phyloP scores from a whole-genome alignment of 1,140 invertebrate genomes.

The Laodelphax striatellus region DNA sequence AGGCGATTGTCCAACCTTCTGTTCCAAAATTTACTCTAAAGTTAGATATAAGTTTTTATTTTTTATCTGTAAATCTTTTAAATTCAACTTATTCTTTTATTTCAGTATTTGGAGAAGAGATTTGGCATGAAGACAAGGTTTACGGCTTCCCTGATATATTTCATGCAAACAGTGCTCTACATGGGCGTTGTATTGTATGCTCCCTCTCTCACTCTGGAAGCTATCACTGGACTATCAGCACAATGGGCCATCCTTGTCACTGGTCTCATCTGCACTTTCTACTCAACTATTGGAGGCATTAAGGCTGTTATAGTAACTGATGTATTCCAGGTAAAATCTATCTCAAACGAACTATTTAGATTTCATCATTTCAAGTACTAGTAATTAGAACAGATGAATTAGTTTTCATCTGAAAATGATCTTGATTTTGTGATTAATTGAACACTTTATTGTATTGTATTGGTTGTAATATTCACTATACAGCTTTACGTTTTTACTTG shows the following conservation, averaged over 20 bases:
- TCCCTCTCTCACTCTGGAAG: constrained; percentile 77
- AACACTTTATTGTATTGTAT: background rate
- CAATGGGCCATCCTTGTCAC: constrained; percentile 65
- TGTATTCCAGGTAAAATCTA: constrained; percentile 58
- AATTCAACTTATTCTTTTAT: background rate
- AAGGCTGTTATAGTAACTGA: constrained; percentile 81
- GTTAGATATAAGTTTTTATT: too few species aligned
- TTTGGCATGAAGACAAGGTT: constrained; percentile 48
- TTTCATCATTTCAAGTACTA: too few species aligned
- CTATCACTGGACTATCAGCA: constrained; percentile 66
- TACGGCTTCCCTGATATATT: constrained; percentile 61
- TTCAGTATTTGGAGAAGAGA: constrained; percentile 66
- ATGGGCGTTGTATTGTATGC: constrained; percentile 90
- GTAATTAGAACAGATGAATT: background rate
- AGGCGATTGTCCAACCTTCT: too few species aligned
- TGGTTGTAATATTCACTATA: too few species aligned
- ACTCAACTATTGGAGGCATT: constrained; percentile 77
- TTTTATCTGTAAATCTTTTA: too few species aligned
- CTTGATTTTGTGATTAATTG: background rate
- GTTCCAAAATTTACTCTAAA: too few species aligned
- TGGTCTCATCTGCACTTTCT: constrained; percentile 75
- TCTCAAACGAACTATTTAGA: too few species aligned
- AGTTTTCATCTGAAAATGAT: background rate
- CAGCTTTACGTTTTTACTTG: too few species aligned
- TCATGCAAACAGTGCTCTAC: constrained; percentile 78